Evolutionary conservation across 2,888 invertebrate genomes (phyloP).

Genomic region (Agrotis clavis): DNA sequence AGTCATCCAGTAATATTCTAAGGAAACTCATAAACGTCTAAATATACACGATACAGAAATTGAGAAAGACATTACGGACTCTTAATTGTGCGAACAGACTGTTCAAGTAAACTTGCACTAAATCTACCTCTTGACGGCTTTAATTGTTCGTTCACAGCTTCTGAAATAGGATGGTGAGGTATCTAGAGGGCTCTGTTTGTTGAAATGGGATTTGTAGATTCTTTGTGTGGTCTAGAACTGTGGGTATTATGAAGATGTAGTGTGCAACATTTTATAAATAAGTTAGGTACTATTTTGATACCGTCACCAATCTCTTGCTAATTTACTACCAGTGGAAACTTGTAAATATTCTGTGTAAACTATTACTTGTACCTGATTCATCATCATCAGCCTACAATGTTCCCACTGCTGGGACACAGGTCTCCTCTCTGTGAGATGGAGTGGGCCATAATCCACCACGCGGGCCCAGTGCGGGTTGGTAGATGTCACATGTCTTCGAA

Average conservation of each 20-base stretch:
- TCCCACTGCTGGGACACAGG: too few species aligned
- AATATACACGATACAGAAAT: slow-evolving; percentile 74
- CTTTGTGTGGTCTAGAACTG: background rate
- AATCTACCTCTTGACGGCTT: slow-evolving; percentile 66
- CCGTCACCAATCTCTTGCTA: too few species aligned
- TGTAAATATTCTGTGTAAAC: too few species aligned
- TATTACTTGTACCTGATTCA: too few species aligned
- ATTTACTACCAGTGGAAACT: too few species aligned
- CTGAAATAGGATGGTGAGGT: slow-evolving; percentile 57
- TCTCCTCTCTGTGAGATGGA: too few species aligned
- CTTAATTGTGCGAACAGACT: slow-evolving; percentile 75
- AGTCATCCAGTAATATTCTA: slow-evolving; percentile 61
- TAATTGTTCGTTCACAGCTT: slow-evolving; percentile 65
- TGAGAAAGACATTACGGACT: slow-evolving; percentile 68
- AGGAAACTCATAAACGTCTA: slow-evolving; percentile 77
- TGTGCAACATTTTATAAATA: background rate
- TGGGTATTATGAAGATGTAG: background rate
- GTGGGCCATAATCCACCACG: too few species aligned
- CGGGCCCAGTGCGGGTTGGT: too few species aligned
- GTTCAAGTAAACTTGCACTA: slow-evolving; percentile 59
- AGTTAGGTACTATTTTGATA: background rate
- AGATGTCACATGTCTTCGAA: too few species aligned
- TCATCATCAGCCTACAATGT: too few species aligned
- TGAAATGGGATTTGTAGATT: slow-evolving; percentile 45
- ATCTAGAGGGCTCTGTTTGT: slow-evolving; percentile 28